Conservation (phyloP, 92 coral and sea anemone species). For the Actinostola sp. region DNA sequence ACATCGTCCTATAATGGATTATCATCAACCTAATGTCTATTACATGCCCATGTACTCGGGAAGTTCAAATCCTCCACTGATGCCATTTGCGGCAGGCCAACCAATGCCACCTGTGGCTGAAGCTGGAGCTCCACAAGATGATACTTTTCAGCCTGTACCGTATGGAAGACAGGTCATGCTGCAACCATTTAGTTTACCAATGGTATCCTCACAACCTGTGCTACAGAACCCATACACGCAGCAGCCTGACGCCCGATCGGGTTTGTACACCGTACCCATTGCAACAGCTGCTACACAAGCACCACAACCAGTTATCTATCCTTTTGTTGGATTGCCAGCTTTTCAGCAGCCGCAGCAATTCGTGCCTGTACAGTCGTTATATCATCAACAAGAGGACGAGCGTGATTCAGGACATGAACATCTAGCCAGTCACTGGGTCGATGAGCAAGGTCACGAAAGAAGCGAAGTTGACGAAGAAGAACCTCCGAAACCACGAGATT, state of each 20-base stretch:
- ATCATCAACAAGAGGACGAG: constrained; percentile 22
- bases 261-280: constrained; percentile 15
- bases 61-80: constrained; percentile 35
- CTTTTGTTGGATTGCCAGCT: constrained; percentile 16
- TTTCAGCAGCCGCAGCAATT: constrained; percentile 23
- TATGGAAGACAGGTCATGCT: constrained; percentile 36
- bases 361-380: constrained; percentile 6
- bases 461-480: constrained; percentile 64
- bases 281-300: constrained; percentile 21
- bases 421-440: constrained; percentile 55
- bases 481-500: constrained; percentile 45
- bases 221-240: constrained; percentile 24
- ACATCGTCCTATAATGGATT: background rate
- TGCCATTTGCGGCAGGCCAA: constrained; percentile 30
- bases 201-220: constrained; percentile 19
- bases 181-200: constrained; percentile 53
- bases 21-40: constrained; percentile 14
- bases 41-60: constrained; percentile 36
- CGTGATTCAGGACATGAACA: constrained; percentile 1
- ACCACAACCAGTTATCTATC: constrained; percentile 28
- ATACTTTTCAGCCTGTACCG: constrained; percentile 5
- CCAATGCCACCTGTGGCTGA: constrained; percentile 17
- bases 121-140: constrained; percentile 2
- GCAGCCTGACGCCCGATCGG: constrained; percentile 20
- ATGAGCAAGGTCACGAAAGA: constrained; percentile 68